Percentiles rank a stretch among this genome's conserved stretches.
Evolutionary conservation across 2,113 vertebrate genomes (phyloP).

Genomic region (Platichthys flesus): DNA sequence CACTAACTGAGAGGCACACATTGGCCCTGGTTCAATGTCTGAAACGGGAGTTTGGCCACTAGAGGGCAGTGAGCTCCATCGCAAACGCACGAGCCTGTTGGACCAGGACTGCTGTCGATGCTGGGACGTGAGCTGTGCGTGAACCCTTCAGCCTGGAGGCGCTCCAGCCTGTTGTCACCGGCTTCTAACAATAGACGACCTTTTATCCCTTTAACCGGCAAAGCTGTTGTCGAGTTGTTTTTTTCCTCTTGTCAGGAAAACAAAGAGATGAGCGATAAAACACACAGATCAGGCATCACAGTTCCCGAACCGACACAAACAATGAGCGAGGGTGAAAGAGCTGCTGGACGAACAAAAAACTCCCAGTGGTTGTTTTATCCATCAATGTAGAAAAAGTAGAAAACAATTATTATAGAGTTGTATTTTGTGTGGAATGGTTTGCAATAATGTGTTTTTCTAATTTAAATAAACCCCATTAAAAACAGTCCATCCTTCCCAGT

Average conservation of each 20-base stretch:
- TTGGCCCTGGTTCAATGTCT: constrained; percentile 1
- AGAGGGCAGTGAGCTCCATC: constrained; percentile 42
- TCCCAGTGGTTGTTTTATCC: not conserved
- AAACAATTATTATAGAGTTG: no score
- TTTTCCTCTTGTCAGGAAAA: constrained; percentile 7
- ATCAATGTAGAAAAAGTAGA: not conserved
- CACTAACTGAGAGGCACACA: not conserved
- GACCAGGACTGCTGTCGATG: not conserved
- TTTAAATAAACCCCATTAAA: no score
- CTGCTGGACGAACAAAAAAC: not conserved
- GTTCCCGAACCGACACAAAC: no score
- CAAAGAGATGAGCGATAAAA: constrained; percentile 6
- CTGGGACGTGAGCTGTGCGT: not conserved
- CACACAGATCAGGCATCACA: constrained; percentile 1
- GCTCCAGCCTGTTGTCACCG: constrained; percentile 35
- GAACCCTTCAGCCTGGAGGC: constrained; percentile 8
- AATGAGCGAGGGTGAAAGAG: no score
- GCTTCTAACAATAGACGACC: constrained; percentile 45
- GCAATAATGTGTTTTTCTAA: not conserved
- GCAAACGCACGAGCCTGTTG: not conserved
- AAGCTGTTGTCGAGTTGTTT: constrained; percentile 61
- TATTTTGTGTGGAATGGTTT: not conserved
- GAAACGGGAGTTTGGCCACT: constrained; percentile 25
- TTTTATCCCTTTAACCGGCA: constrained; percentile 6
- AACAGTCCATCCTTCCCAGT: no score